Percentiles rank a stretch among this genome's conserved stretches.
phyloP scores from a whole-genome alignment of 2,113 vertebrate species.

The Rhabdornis inornatus region DNA sequence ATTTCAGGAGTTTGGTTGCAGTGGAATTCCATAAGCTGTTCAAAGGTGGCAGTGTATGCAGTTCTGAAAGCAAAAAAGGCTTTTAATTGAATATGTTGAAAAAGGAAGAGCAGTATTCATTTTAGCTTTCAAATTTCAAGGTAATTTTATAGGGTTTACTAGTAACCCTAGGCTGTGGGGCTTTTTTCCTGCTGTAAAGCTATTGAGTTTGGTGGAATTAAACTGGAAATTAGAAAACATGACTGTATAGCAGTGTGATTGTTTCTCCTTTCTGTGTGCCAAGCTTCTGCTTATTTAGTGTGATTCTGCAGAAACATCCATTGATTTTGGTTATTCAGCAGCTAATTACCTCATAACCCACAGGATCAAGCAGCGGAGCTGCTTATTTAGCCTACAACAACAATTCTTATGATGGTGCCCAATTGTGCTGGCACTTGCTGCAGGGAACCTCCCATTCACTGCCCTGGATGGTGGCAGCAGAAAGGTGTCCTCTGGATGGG shows the following conservation, averaged over 20 bases:
- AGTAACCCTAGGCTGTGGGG: neutral
- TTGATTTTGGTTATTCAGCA: slow-evolving; percentile 36
- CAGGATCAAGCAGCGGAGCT: neutral
- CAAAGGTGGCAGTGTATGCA: neutral
- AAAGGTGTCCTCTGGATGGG: neutral
- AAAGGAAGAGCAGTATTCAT: neutral
- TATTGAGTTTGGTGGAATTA: slow-evolving; percentile 1
- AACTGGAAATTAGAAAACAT: neutral
- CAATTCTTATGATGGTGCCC: neutral
- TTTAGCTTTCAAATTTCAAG: slow-evolving; percentile 3
- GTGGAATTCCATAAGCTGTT: neutral
- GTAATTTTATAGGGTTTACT: neutral
- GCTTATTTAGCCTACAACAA: neutral
- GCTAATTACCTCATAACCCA: slow-evolving; percentile 31
- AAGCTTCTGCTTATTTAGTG: slow-evolving; percentile 7
- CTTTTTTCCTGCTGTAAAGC: neutral
- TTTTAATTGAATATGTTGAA: neutral
- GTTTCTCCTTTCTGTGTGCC: neutral
- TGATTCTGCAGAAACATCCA: slow-evolving; percentile 14
- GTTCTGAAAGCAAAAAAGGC: neutral
- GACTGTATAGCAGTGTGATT: neutral
- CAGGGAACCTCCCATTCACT: neutral
- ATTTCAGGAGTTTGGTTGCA: neutral
- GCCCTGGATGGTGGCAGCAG: neutral
- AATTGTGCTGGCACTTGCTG: neutral